Percentiles rank a stretch among this genome's conserved stretches.
Conservation (phyloP, 2,888 invertebrate species). For the Cylloceria caligata region DNA sequence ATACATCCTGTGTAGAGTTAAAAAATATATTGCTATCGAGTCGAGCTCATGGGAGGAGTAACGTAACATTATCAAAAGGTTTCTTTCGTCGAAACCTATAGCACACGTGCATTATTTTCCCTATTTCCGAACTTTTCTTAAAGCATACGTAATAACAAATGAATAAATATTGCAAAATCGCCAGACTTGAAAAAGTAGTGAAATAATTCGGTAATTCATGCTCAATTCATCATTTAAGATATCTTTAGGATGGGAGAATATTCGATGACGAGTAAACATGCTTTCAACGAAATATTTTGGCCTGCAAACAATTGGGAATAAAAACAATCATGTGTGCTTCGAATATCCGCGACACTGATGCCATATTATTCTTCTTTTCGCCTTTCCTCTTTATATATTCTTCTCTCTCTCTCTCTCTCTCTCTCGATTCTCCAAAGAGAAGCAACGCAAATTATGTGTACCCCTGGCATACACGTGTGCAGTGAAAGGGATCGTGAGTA, state of each 20-base stretch:
- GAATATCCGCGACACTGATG: neutral
- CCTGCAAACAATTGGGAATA: neutral
- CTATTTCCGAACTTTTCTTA: neutral
- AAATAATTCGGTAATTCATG: neutral
- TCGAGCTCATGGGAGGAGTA: neutral
- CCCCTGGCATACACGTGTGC: conserved; percentile 36
- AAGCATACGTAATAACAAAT: neutral
- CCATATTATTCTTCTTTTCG: neutral
- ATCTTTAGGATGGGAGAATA: too few relatives aligned
- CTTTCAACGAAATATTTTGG: neutral
- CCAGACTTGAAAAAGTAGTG: neutral
- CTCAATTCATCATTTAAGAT: too few relatives aligned
- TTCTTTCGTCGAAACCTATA: neutral
- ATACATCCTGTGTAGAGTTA: neutral
- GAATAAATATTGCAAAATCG: neutral
- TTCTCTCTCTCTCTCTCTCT: neutral
- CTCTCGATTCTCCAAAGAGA: conserved; percentile 12
- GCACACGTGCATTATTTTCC: conserved; percentile 1
- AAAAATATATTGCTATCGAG: conserved; percentile 15
- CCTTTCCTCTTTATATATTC: neutral
- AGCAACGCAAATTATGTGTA: conserved; percentile 44
- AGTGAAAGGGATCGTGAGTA: conserved; percentile 8
- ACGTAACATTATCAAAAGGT: conserved; percentile 8
- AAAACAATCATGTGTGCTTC: conserved; percentile 7
- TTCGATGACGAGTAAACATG: neutral